Conservation (phyloP, 2,797 vertebrate species). For the Myotis findleyi region DNA sequence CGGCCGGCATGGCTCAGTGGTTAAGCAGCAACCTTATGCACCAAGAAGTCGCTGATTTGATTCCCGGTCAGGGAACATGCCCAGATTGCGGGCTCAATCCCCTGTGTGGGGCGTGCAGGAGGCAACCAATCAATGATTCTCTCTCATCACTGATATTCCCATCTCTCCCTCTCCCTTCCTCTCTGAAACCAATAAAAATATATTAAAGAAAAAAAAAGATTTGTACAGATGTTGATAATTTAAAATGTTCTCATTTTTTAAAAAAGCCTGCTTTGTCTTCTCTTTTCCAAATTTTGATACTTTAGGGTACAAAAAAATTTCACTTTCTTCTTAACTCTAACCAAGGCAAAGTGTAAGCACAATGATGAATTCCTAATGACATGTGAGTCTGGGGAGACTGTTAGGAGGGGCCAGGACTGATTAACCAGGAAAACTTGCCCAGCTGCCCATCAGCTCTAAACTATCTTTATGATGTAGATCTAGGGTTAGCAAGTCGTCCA, state of each 20-base stretch:
- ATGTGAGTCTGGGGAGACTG: background rate
- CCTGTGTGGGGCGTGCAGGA: too few relatives aligned
- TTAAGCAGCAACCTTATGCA: too few relatives aligned
- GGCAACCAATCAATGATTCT: too few relatives aligned
- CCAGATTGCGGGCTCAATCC: too few relatives aligned
- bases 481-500: background rate
- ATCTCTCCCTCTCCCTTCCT: too few relatives aligned
- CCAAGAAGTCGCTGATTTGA: too few relatives aligned
- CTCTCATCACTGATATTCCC: too few relatives aligned
- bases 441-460: background rate
- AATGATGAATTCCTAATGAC: slow-evolving; percentile 13
- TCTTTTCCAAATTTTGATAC: slow-evolving; percentile 40
- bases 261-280: background rate
- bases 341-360: background rate
- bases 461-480: background rate
- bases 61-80: too few relatives aligned
- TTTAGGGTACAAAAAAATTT: slow-evolving; percentile 39
- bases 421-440: slow-evolving; percentile 14
- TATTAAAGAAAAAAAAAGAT: background rate
- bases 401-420: background rate
- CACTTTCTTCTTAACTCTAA: slow-evolving; percentile 27
- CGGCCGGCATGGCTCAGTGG: too few relatives aligned
- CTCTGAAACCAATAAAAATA: too few relatives aligned
- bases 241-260: background rate
- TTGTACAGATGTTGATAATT: background rate